A percentile compares a stretch with the other conserved stretches of the same genome.
Evolutionary conservation across 2,113 vertebrate genomes (phyloP).

Genomic region (Salvelinus alpinus): DNA sequence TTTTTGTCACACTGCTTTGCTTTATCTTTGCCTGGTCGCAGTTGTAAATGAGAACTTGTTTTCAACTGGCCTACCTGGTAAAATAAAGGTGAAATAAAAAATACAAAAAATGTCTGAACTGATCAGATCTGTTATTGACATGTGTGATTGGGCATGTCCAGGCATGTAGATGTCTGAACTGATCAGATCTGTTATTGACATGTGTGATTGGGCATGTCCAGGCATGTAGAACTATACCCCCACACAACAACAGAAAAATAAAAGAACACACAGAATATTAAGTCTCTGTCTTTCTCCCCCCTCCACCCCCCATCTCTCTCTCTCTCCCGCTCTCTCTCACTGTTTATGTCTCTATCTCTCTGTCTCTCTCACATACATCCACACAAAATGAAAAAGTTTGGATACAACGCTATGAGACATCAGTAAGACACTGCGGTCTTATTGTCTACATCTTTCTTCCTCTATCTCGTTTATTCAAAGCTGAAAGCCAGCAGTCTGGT

Average conservation of each 20-base stretch:
- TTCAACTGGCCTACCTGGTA: too few relatives aligned
- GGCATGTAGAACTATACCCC: background rate
- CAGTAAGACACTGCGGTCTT: conserved; percentile 54
- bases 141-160: background rate
- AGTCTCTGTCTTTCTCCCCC: background rate
- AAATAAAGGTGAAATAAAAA: too few relatives aligned
- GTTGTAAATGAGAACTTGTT: too few relatives aligned
- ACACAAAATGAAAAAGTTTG: conserved; percentile 19
- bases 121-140: conserved; percentile 51
- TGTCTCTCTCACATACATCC: too few relatives aligned
- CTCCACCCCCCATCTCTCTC: background rate
- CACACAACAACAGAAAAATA: too few relatives aligned
- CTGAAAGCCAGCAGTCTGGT: conserved; percentile 56
- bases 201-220: background rate
- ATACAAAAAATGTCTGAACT: conserved; percentile 12
- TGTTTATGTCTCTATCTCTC: background rate
- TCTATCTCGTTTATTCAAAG: conserved; percentile 64
- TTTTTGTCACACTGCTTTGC: too few relatives aligned
- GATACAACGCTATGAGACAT: conserved; percentile 42
- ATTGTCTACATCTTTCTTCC: conserved; percentile 58
- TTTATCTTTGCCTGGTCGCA: too few relatives aligned
- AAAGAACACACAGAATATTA: conserved; percentile 30
- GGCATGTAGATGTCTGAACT: conserved; percentile 12
- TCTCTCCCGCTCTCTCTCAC: background rate
- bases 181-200: conserved; percentile 51